Conservation (phyloP, 2,888 invertebrate species). For the Sarcophaga variegata region DNA sequence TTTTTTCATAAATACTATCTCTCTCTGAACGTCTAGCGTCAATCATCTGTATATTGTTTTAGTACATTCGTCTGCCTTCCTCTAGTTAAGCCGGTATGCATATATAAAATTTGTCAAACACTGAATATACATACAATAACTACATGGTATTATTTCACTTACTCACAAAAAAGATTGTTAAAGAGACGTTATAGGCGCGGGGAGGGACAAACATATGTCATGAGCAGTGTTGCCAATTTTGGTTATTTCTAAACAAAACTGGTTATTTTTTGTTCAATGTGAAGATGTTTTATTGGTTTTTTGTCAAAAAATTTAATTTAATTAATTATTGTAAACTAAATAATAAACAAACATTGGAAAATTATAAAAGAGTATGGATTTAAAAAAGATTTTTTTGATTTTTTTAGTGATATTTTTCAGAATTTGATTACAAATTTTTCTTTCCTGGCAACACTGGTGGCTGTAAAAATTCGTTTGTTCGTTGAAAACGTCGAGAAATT, state of each 20-base stretch:
- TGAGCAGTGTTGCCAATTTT: not conserved
- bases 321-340: no score
- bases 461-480: no score
- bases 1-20: constrained; percentile 27
- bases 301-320: no score
- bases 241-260: no score
- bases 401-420: no score
- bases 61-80: constrained; percentile 38
- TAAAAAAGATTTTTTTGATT: no score
- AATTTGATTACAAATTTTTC: no score
- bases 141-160: constrained; percentile 40
- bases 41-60: not conserved
- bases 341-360: no score
- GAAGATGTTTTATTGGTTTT: not conserved
- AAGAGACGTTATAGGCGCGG: not conserved
- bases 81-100: constrained; percentile 56
- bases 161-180: not conserved
- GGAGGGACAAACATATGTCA: not conserved
- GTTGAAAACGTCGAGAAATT: no score
- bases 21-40: constrained; percentile 5
- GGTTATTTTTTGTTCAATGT: not conserved
- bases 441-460: no score
- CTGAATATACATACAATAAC: not conserved
- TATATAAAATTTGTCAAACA: constrained; percentile 10
- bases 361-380: no score